Conservation (phyloP, 2,888 invertebrate species). For the Leptinotarsa haldemani region DNA sequence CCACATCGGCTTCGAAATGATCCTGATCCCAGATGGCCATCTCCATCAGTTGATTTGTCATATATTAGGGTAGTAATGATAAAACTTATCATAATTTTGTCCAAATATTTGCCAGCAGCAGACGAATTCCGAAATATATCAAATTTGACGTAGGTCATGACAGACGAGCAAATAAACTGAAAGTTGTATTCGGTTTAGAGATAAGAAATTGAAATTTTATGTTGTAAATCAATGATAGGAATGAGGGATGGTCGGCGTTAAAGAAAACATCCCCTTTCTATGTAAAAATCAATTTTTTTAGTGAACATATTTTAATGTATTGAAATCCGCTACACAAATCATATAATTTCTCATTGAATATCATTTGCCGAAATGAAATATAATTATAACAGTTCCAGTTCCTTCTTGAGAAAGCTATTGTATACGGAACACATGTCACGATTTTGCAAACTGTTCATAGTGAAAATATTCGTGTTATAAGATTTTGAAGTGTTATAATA, state of each 20-base stretch:
- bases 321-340: background rate
- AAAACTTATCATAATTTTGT: conserved; percentile 30
- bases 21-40: conserved; percentile 17
- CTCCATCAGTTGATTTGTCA: conserved; percentile 19
- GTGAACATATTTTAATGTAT: background rate
- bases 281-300: background rate
- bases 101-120: conserved; percentile 30
- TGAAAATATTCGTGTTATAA: too few relatives aligned
- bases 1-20: background rate
- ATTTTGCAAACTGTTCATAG: too few relatives aligned
- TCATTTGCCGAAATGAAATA: too few relatives aligned
- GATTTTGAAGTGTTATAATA: too few relatives aligned
- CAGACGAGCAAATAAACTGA: background rate
- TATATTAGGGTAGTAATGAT: conserved; percentile 26
- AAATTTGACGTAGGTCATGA: conserved; percentile 16
- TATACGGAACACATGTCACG: too few relatives aligned
- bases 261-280: background rate
- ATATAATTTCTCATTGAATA: too few relatives aligned
- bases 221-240: background rate
- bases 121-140: conserved; percentile 28
- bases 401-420: too few relatives aligned
- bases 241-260: background rate
- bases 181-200: conserved; percentile 10
- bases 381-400: too few relatives aligned
- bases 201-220: background rate